Base-by-base conservation (phyloP, 2,888 invertebrate genomes). In the Drosophila robusta region DNA sequence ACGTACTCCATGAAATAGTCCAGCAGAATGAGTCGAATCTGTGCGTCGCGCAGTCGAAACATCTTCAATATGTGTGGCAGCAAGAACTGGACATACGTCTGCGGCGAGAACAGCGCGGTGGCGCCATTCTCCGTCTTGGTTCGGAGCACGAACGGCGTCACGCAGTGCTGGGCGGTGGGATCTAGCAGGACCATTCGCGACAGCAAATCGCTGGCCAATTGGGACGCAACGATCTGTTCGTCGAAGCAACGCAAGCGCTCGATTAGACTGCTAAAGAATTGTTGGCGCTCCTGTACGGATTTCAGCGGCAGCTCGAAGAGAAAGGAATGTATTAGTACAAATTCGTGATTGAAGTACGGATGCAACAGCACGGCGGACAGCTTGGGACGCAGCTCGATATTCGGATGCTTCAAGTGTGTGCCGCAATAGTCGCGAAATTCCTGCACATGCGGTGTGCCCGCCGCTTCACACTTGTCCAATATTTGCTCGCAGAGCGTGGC, bases 151-250 rank as follows among this genome's bases (percentile, higher is more conserved):
- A 87, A 91, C 0, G 92, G 92, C 3, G 90, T 91, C 2, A 92
- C 92, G 65, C 89, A 90, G 18, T 91, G 67, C 90, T 96, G 95
- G 22, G 98, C 98, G 41, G 96, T 95, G 80, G 94, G 93, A 91
- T 98, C 97, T 52, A 98, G 93, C 70, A 98, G 93, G 38, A 98
- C 97, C 93, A 98, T 95, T 82, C 98, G 94, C 0, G 97, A 97
- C 11, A 98, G 93, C 54, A 98, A 91, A 50, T 96, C 93, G 52
- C 95, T 95, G 56, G 96, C 95, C 51, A 98, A 93, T 91, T 97
- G 96, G 66, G 95, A 95, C 0, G 97, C 98, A 12, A 98, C 95
- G 55, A 97, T 94, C 80, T 95, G 94, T 92, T 97, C 97, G 73
- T 97, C 95, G 90, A 97, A 96, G 77, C 93, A 93, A 90, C 94